These are phyloP conservation scores for Arctopsyche grandis DNA, from an alignment of 1,140 invertebrate species.

Conservation along the genomic window DNA sequence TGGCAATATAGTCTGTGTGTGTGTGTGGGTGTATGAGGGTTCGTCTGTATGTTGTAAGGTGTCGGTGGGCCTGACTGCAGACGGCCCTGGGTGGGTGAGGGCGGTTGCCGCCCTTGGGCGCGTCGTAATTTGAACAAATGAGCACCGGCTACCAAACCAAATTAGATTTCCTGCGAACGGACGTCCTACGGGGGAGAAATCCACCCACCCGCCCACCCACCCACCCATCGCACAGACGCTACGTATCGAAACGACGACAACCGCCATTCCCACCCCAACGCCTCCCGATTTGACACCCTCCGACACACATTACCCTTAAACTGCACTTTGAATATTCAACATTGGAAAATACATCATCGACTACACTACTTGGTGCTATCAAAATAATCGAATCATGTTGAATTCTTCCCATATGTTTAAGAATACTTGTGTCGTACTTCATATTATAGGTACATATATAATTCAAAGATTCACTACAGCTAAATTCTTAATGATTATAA, in stretches of 20 bases:
- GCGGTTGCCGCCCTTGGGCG: background rate
- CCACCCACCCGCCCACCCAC: conserved; percentile 16
- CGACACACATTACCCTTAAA: no score
- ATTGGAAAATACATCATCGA: background rate
- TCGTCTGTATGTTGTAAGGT: background rate
- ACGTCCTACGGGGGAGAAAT: conserved; percentile 42
- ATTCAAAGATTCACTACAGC: no score
- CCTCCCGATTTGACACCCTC: no score
- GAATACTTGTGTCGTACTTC: no score
- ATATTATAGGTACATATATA: no score
- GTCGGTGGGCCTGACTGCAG: background rate
- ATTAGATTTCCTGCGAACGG: conserved; percentile 59
- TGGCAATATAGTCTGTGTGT: background rate
- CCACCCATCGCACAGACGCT: conserved; percentile 19
- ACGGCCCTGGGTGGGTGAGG: background rate
- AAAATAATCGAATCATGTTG: no score
- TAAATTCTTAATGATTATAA: no score
- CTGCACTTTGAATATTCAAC: background rate
- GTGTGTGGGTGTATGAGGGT: background rate
- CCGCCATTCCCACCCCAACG: background rate
- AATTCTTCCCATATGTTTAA: no score
- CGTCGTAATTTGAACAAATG: conserved; percentile 64
- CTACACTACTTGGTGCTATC: background rate
- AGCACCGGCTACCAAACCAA: conserved; percentile 61
- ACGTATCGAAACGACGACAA: conserved; percentile 7